Base-by-base conservation (phyloP, 2,888 invertebrate genomes). In the Acronicta aceris region DNA sequence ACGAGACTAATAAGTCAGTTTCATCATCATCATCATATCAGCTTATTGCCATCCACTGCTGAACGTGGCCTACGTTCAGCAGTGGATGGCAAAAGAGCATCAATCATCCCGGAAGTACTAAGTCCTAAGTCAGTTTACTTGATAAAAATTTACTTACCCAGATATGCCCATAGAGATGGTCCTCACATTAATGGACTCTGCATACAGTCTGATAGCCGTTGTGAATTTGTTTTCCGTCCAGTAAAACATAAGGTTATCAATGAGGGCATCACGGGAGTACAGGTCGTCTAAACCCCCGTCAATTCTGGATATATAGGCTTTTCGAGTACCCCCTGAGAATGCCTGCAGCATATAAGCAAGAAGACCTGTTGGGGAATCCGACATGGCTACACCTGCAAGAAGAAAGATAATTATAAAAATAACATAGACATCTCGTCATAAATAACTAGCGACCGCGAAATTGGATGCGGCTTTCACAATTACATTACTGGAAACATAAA, bases 91-190 rank as follows among this genome's bases (percentile, higher is more conserved):
- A n/a, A n/a, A n/a, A n/a, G n/a, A n/a, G n/a, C n/a, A n/a, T n/a
- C n/a, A n/a, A n/a, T n/a, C n/a, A n/a, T n/a, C n/a, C n/a, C n/a
- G n/a, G n/a, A n/a, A n/a, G n/a, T n/a, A n/a, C n/a, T n/a, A n/a
- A n/a, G n/a, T n/a, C n/a, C 21, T 21, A 21, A 21, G 21, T 2
- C 4, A 21, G 21, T 21, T 21, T 3, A 21, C 21, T 21, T 21
- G 21, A 38, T 38, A 38, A 38, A 38, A 12, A 12, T 33, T 33
- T 46, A 52, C 89, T 89, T 81, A 95, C 94, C 71, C 63, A 8
- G 90, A 88, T 15, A 93, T 62, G 6, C 81, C 68, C 17, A 85
- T 69, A 0, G 59, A 74, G 4, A 61, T 4, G 21, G 59, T 65
- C 36, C 65, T 69, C 9, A n/a, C 30, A 54, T 65, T 78, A 0